Conservation (phyloP, 2,888 invertebrate species). For the Cancer borealis region DNA sequence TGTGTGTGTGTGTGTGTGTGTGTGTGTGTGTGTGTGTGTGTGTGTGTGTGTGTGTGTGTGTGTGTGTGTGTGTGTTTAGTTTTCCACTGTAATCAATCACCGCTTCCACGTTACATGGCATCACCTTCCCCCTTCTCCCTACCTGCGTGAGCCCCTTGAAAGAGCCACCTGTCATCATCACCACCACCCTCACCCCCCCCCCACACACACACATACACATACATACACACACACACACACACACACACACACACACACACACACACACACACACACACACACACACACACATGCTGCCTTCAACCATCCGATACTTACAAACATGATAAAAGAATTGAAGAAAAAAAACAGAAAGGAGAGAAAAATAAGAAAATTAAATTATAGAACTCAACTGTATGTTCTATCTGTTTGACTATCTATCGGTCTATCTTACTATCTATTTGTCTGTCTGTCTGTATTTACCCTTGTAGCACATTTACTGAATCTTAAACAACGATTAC, state of each 20-base stretch:
- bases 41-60: too few species aligned
- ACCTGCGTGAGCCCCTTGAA: not conserved
- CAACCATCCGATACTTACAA: too few species aligned
- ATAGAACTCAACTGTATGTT: too few species aligned
- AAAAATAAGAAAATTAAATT: not conserved
- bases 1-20: not conserved
- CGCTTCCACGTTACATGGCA: not conserved
- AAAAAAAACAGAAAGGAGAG: not conserved
- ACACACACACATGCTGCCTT: not conserved
- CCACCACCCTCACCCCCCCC: not conserved
- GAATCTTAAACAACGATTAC: too few species aligned
- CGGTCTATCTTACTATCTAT: too few species aligned
- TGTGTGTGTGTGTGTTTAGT: not conserved
- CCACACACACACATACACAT: not conserved
- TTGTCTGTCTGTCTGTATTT: too few species aligned
- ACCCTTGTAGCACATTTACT: too few species aligned
- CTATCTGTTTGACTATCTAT: too few species aligned
- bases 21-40: too few species aligned
- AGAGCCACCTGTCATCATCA: not conserved
- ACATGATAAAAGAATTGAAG: not conserved
- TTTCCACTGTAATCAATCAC: not conserved
- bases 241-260: conserved; percentile 41
- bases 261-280: conserved; percentile 42
- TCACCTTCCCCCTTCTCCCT: not conserved
- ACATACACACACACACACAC: not conserved